These are phyloP conservation scores for Hypothenemus hampei DNA, from an alignment of 1,140 invertebrate species.

Conservation along the genomic window DNA sequence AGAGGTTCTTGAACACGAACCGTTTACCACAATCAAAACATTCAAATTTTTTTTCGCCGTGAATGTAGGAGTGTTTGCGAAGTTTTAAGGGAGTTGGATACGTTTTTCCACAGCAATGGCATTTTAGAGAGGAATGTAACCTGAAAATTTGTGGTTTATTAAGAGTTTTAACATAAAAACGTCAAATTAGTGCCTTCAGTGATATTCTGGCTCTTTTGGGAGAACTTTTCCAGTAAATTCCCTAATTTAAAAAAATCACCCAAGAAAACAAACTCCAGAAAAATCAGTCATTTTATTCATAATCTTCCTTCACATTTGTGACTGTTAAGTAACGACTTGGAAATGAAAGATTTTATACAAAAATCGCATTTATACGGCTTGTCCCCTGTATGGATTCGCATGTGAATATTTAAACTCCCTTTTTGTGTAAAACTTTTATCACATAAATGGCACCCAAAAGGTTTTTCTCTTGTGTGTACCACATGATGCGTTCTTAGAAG, in stretches of 20 bases:
- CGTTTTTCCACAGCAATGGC: constrained; percentile 31
- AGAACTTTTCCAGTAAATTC: too few species aligned
- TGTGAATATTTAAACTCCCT: constrained; percentile 50
- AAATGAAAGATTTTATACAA: constrained; percentile 40
- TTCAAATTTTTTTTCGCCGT: constrained; percentile 47
- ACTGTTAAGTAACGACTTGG: constrained; percentile 55
- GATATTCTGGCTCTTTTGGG: too few species aligned
- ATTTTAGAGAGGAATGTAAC: constrained; percentile 12
- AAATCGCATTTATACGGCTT: constrained; percentile 45
- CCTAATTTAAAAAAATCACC: too few species aligned
- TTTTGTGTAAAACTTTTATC: constrained; percentile 38
- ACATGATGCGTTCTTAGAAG: constrained; percentile 50
- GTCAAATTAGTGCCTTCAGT: too few species aligned
- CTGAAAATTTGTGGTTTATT: too few species aligned
- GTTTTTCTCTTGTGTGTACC: constrained; percentile 47
- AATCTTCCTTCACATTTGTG: constrained; percentile 48
- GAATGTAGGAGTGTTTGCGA: constrained; percentile 44
- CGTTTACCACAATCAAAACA: constrained; percentile 14
- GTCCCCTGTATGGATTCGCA: constrained; percentile 55
- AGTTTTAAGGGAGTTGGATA: constrained; percentile 34
- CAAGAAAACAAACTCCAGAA: too few species aligned
- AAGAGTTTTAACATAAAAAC: not conserved
- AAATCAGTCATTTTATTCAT: too few species aligned
- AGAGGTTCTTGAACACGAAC: constrained; percentile 11
- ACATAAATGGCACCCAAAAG: constrained; percentile 40